phyloP scores from a whole-genome alignment of 2,888 invertebrate species.

The Oscheius sp. region DNA sequence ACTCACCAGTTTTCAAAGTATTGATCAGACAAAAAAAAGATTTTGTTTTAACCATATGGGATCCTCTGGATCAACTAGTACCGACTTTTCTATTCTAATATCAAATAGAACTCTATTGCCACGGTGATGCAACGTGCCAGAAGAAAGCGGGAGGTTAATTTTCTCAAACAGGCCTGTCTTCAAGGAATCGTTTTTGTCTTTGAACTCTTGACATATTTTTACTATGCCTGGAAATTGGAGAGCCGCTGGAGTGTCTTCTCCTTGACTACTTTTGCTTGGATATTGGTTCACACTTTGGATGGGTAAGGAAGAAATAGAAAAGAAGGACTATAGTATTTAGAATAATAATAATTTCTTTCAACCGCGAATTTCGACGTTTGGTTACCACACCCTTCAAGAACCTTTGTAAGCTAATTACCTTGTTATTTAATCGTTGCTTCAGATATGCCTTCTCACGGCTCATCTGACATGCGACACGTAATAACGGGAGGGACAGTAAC shows the following conservation, averaged over 20 bases:
- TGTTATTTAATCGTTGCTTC: too few species aligned
- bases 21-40: too few species aligned
- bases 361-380: slow-evolving; percentile 22
- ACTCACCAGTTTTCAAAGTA: background rate
- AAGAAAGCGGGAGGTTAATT: slow-evolving; percentile 23
- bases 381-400: slow-evolving; percentile 13
- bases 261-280: slow-evolving; percentile 40
- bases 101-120: too few species aligned
- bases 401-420: background rate
- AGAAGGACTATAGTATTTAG: background rate
- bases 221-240: slow-evolving; percentile 27
- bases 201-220: slow-evolving; percentile 46
- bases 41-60: too few species aligned
- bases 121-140: background rate
- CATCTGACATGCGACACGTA: too few species aligned
- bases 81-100: too few species aligned
- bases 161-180: slow-evolving; percentile 29
- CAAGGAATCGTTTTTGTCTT: slow-evolving; percentile 43
- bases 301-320: slow-evolving; percentile 28
- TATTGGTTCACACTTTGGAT: slow-evolving; percentile 38
- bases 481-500: too few species aligned
- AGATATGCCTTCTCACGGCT: too few species aligned
- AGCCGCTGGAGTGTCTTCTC: slow-evolving; percentile 35
- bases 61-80: too few species aligned
- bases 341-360: slow-evolving; percentile 29